Conservation (phyloP, 2,113 vertebrate species). For the Microcebus jonahi region DNA sequence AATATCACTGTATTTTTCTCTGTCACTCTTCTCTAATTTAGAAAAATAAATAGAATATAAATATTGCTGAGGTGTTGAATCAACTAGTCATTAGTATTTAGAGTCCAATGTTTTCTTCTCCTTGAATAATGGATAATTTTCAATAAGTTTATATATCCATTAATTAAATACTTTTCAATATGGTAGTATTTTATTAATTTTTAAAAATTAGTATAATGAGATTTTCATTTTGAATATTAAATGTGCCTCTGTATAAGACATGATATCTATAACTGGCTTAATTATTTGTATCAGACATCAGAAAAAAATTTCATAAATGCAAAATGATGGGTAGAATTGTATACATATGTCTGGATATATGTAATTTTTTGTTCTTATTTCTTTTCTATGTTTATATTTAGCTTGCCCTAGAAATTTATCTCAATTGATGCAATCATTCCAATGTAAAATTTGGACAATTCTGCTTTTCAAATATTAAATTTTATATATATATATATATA, state of each 20-base stretch:
- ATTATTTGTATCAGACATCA: not conserved
- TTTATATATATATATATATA: not conserved
- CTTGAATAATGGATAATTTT: not conserved
- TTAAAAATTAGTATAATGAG: not conserved
- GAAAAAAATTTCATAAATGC: not conserved
- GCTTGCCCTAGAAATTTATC: not conserved
- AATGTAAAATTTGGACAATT: not conserved
- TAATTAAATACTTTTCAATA: not conserved
- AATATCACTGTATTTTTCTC: constrained; percentile 72
- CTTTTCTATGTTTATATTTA: not conserved
- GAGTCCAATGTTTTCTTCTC: not conserved
- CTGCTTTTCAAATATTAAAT: not conserved
- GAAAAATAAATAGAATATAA: constrained; percentile 44
- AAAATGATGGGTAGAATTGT: not conserved
- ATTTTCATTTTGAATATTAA: not conserved
- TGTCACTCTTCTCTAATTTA: constrained; percentile 58
- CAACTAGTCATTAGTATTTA: not conserved
- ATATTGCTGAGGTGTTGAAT: not conserved
- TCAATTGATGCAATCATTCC: not conserved
- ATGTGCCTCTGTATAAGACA: not conserved
- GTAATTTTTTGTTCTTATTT: not conserved
- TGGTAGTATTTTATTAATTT: not conserved
- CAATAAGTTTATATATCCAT: not conserved
- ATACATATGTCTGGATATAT: not conserved
- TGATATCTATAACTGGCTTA: not conserved